A percentile compares a stretch with the other conserved stretches of the same genome.
Conservation (phyloP, 2,888 invertebrate genomes). For the Macropis europaea region DNA sequence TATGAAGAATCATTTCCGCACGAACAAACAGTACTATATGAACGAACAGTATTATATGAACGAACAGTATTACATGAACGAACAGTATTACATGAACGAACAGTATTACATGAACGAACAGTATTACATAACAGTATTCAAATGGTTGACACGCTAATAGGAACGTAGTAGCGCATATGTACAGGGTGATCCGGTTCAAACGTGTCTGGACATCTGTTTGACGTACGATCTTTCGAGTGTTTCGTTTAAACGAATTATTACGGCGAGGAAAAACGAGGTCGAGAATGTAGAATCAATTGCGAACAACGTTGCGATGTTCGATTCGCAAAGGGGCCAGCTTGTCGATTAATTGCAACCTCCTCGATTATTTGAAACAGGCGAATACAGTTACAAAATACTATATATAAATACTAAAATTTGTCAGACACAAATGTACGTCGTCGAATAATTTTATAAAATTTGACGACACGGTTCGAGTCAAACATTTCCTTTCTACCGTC, state of each 20-base stretch:
- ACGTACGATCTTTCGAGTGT: conserved; percentile 62
- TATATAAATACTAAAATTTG: no score
- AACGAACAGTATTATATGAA: background rate
- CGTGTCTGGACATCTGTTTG: conserved; percentile 39
- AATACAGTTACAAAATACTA: no score
- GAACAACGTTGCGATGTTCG: background rate
- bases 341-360: no score
- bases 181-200: conserved; percentile 55
- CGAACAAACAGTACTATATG: conserved; percentile 31
- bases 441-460: background rate
- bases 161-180: conserved; percentile 51
- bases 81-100: conserved; percentile 16
- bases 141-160: conserved; percentile 57
- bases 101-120: no score
- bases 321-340: conserved; percentile 10
- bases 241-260: conserved; percentile 14
- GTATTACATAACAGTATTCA: conserved; percentile 22
- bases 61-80: no score
- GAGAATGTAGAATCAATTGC: background rate
- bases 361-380: no score
- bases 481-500: background rate
- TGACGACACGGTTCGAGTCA: background rate
- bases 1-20: conserved; percentile 44
- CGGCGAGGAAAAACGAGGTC: background rate
- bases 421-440: background rate